Percentiles rank a stretch among this genome's conserved stretches.
These are phyloP conservation scores for Notodonta dromedarius DNA, from an alignment of 2,888 invertebrate genomes.

Conservation along the genomic window DNA sequence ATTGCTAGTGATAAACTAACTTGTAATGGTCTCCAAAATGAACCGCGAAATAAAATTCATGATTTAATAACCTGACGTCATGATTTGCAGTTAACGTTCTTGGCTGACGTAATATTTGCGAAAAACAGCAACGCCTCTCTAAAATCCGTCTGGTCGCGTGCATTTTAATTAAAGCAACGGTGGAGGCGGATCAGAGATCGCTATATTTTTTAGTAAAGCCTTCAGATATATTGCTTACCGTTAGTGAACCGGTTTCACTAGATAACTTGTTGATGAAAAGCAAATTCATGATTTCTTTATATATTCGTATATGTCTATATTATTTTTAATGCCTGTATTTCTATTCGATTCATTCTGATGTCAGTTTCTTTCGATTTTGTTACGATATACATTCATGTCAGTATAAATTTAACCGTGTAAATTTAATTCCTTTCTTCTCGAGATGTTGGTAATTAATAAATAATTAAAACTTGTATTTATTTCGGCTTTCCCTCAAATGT, in stretches of 20 bases:
- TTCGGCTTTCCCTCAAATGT: neutral
- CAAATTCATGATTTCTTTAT: neutral
- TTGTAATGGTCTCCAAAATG: neutral
- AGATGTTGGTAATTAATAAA: neutral
- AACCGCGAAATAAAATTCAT: neutral
- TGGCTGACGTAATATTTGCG: slow-evolving; percentile 24
- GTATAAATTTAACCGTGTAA: neutral
- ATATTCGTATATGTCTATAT: neutral
- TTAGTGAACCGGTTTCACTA: slow-evolving; percentile 1
- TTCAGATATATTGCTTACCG: neutral
- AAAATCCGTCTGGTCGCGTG: slow-evolving; percentile 24
- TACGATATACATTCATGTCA: neutral
- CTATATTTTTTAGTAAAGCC: neutral
- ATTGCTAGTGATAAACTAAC: neutral
- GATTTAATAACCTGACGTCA: slow-evolving; percentile 25
- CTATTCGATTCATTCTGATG: no score
- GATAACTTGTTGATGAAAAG: neutral
- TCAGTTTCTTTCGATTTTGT: no score
- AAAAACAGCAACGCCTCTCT: slow-evolving; percentile 15
- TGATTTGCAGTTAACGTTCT: slow-evolving; percentile 16
- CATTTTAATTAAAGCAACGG: slow-evolving; percentile 24
- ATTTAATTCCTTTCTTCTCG: neutral
- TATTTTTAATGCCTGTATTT: neutral
- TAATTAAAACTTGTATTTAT: neutral
- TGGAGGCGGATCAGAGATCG: slow-evolving; percentile 6